Evolutionary conservation across 2,888 invertebrate species (phyloP), one percentile per base, ranked within the genome.

Genomic region (Platycnemis pennipes): DNA sequence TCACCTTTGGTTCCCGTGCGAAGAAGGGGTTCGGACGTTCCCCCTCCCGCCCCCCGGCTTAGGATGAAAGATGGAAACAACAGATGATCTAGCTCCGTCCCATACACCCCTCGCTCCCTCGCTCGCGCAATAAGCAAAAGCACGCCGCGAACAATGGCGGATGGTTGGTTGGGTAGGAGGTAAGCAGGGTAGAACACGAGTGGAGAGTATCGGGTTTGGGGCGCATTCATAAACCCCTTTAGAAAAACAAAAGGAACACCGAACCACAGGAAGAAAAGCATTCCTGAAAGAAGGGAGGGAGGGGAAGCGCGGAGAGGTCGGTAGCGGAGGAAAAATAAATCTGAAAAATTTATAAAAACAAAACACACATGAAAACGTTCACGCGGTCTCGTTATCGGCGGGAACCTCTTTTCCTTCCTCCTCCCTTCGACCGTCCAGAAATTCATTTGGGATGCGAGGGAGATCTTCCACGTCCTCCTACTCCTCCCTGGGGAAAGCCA

Each of bases 381-480:
- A n/a, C 69, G 77, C 77, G 45, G 46, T 46, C 87, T 87, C 87
- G 87, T 87, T 87, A 87, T 87, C 87, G 46, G n/a, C 22, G 31
- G n/a, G 11, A n/a, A 26, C n/a, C 77, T n/a, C 26, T 77, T 26
- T 77, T 77, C 63, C 63, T 77, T 26, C 77, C 77, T 37, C 77
- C 77, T 77, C 77, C 26, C 7, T 56, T 56, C 69, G 44, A 63
- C 63, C 44, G 44, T 69, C 44, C 91, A 56, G 91, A 69, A 91
- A 91, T 91, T 91, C 91, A 91, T 91, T 91, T 63, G 37, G 87
- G 87, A 46, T 87, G 45, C 87, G 69, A 56, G 44, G 91, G 63
- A 91, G 56, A 45, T 53, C 46, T 31, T n/a, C n/a, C n/a, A n/a
- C n/a, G n/a, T n/a, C n/a, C n/a, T 49, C 88, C 16, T 49, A 31